Base-by-base conservation (phyloP, 2,888 invertebrate genomes). In the Drosophila parthenogenetica region DNA sequence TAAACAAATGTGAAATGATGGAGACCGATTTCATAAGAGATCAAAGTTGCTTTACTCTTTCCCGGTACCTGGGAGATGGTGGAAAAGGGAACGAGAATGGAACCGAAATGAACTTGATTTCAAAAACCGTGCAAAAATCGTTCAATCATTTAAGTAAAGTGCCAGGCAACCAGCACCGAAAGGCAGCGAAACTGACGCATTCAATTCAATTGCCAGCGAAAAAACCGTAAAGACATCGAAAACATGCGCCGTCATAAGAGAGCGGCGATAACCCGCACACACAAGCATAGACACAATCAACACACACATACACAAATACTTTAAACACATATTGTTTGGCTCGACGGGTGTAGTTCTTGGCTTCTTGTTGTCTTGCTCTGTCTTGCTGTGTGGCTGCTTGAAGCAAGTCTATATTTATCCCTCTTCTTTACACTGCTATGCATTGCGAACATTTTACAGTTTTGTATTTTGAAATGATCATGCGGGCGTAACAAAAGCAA, bases 41-140 rank as follows among this genome's bases (percentile, higher is more conserved):
- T 77, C 50, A 39, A 13, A 45, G 11, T 11, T 25, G 43, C n/a
- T 7, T 50, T 39, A 39, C 39, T 48, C 54, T 46, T 25, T 42
- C 37, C 69, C 48, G 14, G n/a, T 10, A 57, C 16, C 8, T 32
- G 11, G 49, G 53, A 37, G 53, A 37, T 42, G 66, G 66, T 77
- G 62, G 57, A 32, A 73, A 75, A 77, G 65, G 63, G 69, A 79
- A 64, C 66, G 60, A 60, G 55, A 78, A 75, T 62, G 64, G 71
- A 86, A 73, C 74, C 69, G 53, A 71, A 86, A 76, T 79, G 73
- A 83, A 88, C 74, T 83, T 88, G 69, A 71, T 79, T 73, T 74
- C 63, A 72, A 67, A 85, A 89, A 89, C 90, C 81, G 88, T 90
- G 88, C 88, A 89, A 88, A 89, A 86, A 88, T 89, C 89, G 88